Evolutionary conservation across 1,140 invertebrate genomes (phyloP).

Genomic region (Zaprionus africanus): DNA sequence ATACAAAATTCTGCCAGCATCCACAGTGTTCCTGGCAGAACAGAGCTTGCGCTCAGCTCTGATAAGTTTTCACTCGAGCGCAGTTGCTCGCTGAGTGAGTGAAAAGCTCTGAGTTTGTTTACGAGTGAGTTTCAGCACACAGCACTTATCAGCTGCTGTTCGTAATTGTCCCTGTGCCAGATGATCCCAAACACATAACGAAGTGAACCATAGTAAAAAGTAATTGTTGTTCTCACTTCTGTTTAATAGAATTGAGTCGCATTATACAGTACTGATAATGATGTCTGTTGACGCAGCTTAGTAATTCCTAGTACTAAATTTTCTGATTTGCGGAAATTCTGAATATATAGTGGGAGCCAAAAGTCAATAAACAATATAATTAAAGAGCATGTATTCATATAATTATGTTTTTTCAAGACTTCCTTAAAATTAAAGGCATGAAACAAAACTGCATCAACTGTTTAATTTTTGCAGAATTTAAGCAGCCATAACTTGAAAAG

Average conservation of each 20-base stretch:
- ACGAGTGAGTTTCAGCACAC: slow-evolving; percentile 3
- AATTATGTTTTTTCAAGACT: no score
- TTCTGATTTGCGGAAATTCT: slow-evolving; percentile 1
- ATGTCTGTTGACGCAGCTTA: slow-evolving; percentile 8
- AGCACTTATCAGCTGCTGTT: slow-evolving; percentile 14
- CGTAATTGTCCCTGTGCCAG: slow-evolving; percentile 10
- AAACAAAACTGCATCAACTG: no score
- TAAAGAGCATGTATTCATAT: no score
- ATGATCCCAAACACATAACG: slow-evolving; percentile 13
- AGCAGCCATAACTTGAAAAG: no score
- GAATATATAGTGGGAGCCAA: neutral
- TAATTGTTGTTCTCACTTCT: neutral
- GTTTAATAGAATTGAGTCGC: slow-evolving; percentile 12
- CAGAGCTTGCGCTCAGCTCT: slow-evolving; percentile 58
- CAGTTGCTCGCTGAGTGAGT: slow-evolving; percentile 15
- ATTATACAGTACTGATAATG: slow-evolving; percentile 23
- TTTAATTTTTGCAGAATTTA: no score
- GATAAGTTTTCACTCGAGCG: slow-evolving; percentile 47
- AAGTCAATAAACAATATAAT: no score
- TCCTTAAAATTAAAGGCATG: no score
- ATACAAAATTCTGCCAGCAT: slow-evolving; percentile 43
- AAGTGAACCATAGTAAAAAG: neutral
- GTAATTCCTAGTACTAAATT: neutral
- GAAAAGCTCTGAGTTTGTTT: slow-evolving; percentile 14
- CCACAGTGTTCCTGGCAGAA: slow-evolving; percentile 7